Evolutionary conservation across 1,140 invertebrate species (phyloP).

Genomic region (Vanessa atalanta): DNA sequence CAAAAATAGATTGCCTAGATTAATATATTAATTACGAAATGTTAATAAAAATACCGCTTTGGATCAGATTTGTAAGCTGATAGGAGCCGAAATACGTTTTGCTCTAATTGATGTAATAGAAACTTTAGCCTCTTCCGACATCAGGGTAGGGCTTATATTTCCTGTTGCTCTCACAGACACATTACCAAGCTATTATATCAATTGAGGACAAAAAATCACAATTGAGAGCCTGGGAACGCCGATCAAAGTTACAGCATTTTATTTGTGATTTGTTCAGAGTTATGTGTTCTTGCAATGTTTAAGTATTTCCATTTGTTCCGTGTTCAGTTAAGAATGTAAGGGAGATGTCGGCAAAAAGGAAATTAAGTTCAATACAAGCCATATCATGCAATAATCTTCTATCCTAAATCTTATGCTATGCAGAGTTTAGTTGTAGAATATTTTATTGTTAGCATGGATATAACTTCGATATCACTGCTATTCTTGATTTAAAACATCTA

Average conservation of each 20-base stretch:
- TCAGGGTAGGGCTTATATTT: slow-evolving; percentile 65
- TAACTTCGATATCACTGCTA: no score
- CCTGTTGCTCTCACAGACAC: slow-evolving; percentile 59
- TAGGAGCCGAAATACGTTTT: slow-evolving; percentile 47
- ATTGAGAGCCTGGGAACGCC: slow-evolving; percentile 64
- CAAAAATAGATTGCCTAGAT: not conserved
- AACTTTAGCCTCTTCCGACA: slow-evolving; percentile 58
- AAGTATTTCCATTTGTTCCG: slow-evolving; percentile 16
- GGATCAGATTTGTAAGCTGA: slow-evolving; percentile 15
- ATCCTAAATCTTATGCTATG: no score
- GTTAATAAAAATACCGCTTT: slow-evolving; percentile 5
- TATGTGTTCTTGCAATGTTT: slow-evolving; percentile 14
- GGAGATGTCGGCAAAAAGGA: no score
- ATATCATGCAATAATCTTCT: no score
- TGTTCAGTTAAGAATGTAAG: not conserved
- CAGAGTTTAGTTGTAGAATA: no score
- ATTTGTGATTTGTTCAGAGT: slow-evolving; percentile 8
- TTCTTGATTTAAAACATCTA: no score
- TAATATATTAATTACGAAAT: not conserved
- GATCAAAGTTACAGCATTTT: slow-evolving; percentile 28
- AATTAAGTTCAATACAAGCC: no score
- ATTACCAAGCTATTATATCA: slow-evolving; percentile 51
- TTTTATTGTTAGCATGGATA: no score
- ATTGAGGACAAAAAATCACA: slow-evolving; percentile 61
- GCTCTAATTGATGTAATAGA: slow-evolving; percentile 54